Conservation (phyloP, 2,888 invertebrate species). For the Amphipyra tragopoginis region DNA sequence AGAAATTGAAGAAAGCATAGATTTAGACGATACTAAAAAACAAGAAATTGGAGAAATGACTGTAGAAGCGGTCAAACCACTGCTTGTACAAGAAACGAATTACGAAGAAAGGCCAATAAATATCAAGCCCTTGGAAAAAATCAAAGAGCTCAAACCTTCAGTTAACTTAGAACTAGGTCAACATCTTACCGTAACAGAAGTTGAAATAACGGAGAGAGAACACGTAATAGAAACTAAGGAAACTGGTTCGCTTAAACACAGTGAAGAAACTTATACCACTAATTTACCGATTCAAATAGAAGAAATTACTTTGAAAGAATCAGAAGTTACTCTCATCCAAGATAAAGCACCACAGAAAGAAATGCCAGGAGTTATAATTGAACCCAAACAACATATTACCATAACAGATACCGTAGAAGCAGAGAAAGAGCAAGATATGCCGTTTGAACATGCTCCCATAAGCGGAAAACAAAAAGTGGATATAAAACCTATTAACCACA, state of each 20-base stretch:
- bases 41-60: conserved; percentile 61
- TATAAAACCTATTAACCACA: conserved; percentile 68
- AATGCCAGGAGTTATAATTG: conserved; percentile 59
- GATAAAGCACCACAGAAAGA: conserved; percentile 61
- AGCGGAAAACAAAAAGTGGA: conserved; percentile 66
- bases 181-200: conserved; percentile 88
- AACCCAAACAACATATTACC: conserved; percentile 74
- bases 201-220: conserved; percentile 85
- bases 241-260: conserved; percentile 49
- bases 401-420: conserved; percentile 68
- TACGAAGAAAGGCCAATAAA: conserved; percentile 79
- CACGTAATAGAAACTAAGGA: conserved; percentile 52
- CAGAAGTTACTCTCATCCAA: conserved; percentile 57
- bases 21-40: conserved; percentile 45
- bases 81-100: conserved; percentile 84
- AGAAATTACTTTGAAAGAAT: conserved; percentile 69
- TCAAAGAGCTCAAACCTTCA: conserved; percentile 55
- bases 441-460: conserved; percentile 48
- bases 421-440: conserved; percentile 73
- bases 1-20: conserved; percentile 68
- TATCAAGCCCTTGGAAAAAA: conserved; percentile 50
- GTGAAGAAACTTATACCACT: conserved; percentile 65
- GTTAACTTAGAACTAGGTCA: conserved; percentile 71
- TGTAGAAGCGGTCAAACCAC: conserved; percentile 67
- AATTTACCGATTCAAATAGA: conserved; percentile 71